Conservation (phyloP, 2,797 vertebrate genomes). For the Champsocephalus gunnari region DNA sequence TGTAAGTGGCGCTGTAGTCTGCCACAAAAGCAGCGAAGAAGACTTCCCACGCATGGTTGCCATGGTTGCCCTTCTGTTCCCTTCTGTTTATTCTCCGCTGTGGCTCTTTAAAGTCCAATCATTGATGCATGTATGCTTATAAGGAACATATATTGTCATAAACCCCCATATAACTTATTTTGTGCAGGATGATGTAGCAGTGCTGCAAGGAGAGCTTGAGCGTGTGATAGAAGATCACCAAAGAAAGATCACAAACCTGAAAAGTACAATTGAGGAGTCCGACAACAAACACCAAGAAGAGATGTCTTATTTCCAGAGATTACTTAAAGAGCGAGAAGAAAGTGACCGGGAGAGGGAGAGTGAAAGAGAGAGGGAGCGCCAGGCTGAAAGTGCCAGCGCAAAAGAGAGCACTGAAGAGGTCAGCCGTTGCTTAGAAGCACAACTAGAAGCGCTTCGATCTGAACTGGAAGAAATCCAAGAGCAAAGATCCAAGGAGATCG, state of each 20-base stretch:
- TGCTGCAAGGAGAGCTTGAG: slow-evolving; percentile 83
- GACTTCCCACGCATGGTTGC: too few relatives aligned
- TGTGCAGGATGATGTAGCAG: slow-evolving; percentile 83
- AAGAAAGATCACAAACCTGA: slow-evolving; percentile 83
- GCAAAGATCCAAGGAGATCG: slow-evolving; percentile 79
- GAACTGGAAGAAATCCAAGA: slow-evolving; percentile 81
- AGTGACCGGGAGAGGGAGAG: slow-evolving; percentile 77
- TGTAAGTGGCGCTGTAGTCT: too few relatives aligned
- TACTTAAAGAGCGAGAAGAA: slow-evolving; percentile 85
- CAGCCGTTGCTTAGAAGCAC: slow-evolving; percentile 79
- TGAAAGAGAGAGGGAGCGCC: slow-evolving; percentile 74
- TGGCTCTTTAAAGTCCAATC: neutral
- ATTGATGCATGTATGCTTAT: neutral
- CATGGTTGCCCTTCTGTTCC: too few relatives aligned
- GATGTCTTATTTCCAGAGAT: slow-evolving; percentile 81
- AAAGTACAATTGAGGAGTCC: slow-evolving; percentile 80
- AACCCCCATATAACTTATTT: slow-evolving; percentile 17
- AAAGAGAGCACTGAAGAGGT: slow-evolving; percentile 77
- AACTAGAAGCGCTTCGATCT: slow-evolving; percentile 82
- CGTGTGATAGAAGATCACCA: slow-evolving; percentile 75
- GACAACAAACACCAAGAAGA: slow-evolving; percentile 85
- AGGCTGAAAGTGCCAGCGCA: slow-evolving; percentile 70
- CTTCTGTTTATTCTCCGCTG: too few relatives aligned
- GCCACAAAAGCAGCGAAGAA: too few relatives aligned
- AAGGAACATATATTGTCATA: neutral